Conservation (phyloP, 2,888 invertebrate species). For the Lasioglossum leucozonium region DNA sequence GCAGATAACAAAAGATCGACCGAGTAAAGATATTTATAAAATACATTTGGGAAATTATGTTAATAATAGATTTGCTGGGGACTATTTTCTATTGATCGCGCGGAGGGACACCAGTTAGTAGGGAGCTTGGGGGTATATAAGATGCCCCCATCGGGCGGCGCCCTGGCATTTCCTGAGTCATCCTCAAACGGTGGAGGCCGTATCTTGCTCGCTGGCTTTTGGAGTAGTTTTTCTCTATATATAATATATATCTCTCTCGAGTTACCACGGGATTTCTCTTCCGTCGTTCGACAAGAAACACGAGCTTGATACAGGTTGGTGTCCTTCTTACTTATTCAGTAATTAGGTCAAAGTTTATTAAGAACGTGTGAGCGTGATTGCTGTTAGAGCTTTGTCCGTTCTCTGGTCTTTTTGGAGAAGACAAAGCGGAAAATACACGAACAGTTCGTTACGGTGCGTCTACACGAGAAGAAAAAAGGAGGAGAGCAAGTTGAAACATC, state of each 20-base stretch:
- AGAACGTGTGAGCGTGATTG: constrained; percentile 20
- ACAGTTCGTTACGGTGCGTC: neutral
- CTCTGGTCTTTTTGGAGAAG: constrained; percentile 18
- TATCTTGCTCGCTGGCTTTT: constrained; percentile 72
- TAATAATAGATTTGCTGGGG: constrained; percentile 40
- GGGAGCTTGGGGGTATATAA: constrained; percentile 70
- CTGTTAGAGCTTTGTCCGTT: neutral
- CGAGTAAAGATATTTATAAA: neutral
- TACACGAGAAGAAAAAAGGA: neutral
- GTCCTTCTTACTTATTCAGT: constrained; percentile 64
- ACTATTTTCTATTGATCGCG: constrained; percentile 75
- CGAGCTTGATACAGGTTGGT: constrained; percentile 83
- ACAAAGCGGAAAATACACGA: neutral
- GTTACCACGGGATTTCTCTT: constrained; percentile 30
- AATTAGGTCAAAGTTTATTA: constrained; percentile 48
- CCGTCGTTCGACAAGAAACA: constrained; percentile 69
- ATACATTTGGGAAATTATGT: neutral
- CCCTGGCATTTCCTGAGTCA: constrained; percentile 70
- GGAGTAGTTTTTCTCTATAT: neutral
- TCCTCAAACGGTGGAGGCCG: constrained; percentile 68
- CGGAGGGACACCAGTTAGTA: constrained; percentile 71
- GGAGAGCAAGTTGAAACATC: neutral
- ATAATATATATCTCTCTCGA: neutral
- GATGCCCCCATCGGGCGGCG: constrained; percentile 45
- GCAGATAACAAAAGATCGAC: fast-evolving